A percentile compares a stretch with the other conserved stretches of the same genome.
Conservation (phyloP, 2,113 vertebrate species). For the Phainopepla nitens region DNA sequence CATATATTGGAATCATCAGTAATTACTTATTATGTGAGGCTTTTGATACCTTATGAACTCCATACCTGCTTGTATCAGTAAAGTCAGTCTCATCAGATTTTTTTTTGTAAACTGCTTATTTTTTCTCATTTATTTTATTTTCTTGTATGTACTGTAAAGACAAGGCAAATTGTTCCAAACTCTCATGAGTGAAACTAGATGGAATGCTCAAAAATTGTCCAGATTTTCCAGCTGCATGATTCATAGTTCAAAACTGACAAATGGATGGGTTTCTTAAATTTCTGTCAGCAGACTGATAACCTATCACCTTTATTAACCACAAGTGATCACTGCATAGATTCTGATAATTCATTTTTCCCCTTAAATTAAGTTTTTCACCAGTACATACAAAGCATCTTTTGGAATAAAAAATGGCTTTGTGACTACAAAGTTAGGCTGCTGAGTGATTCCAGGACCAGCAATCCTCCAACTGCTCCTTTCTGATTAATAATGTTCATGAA, state of each 20-base stretch:
- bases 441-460: not conserved
- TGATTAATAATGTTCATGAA: not conserved
- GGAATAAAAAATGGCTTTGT: not conserved
- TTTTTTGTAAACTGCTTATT: conserved; percentile 4
- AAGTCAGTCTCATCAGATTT: not conserved
- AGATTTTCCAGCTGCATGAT: not conserved
- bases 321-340: not conserved
- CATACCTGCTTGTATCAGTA: not conserved
- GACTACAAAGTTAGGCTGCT: not conserved
- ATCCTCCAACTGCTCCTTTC: not conserved
- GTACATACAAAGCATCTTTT: not conserved
- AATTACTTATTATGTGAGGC: not conserved
- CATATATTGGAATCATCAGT: not conserved
- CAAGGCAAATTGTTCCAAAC: conserved; percentile 10
- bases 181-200: conserved; percentile 17
- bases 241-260: not conserved
- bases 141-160: not conserved
- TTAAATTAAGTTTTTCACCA: not conserved
- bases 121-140: not conserved
- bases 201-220: not conserved
- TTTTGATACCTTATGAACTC: not conserved
- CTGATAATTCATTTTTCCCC: not conserved
- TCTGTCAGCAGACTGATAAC: not conserved
- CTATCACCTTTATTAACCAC: not conserved
- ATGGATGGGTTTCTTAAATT: not conserved